phyloP scores from a whole-genome alignment of 2,888 invertebrate genomes.

The Hyalella azteca region DNA sequence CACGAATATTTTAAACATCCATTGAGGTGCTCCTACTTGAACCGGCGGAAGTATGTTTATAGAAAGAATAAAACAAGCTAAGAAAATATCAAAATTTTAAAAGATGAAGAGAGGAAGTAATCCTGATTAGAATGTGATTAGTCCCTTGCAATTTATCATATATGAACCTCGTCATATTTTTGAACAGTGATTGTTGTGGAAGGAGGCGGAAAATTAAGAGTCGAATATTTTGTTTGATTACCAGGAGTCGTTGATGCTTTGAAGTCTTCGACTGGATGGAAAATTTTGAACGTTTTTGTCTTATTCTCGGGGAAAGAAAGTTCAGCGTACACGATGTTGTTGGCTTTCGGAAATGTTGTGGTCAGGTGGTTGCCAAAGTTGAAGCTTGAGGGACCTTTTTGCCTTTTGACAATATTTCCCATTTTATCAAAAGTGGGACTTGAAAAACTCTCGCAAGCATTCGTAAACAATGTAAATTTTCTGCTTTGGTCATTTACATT shows the following conservation, averaged over 20 bases:
- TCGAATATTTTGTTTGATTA: background rate
- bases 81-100: too few species aligned
- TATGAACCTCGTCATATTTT: constrained; percentile 17
- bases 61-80: too few species aligned
- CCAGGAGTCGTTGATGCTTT: background rate
- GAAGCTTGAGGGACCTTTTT: background rate
- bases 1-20: too few species aligned
- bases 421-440: background rate
- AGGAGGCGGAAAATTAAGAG: constrained; percentile 14
- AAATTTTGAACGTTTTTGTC: constrained; percentile 28
- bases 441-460: too few species aligned
- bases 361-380: background rate
- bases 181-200: background rate
- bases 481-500: background rate
- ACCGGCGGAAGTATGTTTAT: too few species aligned
- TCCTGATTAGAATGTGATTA: background rate
- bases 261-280: background rate
- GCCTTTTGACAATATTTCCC: too few species aligned
- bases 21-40: too few species aligned
- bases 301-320: constrained; percentile 6
- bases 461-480: background rate
- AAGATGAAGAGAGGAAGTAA: background rate
- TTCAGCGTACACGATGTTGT: constrained; percentile 35
- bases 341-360: background rate
- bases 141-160: background rate